These are phyloP conservation scores for Drosophila trichaetosa DNA, from an alignment of 2,888 invertebrate genomes.

Conservation along the genomic window DNA sequence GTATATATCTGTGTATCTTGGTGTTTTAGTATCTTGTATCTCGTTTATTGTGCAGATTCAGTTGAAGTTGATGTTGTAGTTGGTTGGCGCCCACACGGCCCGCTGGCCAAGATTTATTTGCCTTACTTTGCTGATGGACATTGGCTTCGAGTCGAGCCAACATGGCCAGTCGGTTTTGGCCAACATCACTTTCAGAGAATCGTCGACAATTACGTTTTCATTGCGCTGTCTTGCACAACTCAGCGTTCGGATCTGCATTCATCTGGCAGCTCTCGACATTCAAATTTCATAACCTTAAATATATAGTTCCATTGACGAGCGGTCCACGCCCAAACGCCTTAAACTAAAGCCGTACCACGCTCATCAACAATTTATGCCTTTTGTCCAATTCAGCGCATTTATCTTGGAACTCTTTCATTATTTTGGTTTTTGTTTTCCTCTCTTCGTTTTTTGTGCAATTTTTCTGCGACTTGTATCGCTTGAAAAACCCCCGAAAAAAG, in stretches of 20 bases:
- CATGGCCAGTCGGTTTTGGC: slow-evolving; percentile 6
- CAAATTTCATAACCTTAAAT: slow-evolving; percentile 52
- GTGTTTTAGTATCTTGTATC: slow-evolving; percentile 35
- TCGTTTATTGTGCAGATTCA: slow-evolving; percentile 26
- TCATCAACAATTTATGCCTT: slow-evolving; percentile 48
- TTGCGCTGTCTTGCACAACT: slow-evolving; percentile 28
- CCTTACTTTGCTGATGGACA: slow-evolving; percentile 49
- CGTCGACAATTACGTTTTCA: slow-evolving; percentile 53
- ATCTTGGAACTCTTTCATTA: slow-evolving; percentile 44
- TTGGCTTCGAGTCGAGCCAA: slow-evolving; percentile 33
- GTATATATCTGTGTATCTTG: slow-evolving; percentile 12
- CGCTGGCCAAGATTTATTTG: slow-evolving; percentile 47
- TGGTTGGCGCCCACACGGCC: slow-evolving; percentile 39
- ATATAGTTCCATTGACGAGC: slow-evolving; percentile 56
- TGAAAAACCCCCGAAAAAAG: slow-evolving; percentile 1
- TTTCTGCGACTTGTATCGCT: slow-evolving; percentile 35
- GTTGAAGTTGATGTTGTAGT: background rate
- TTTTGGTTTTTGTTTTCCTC: slow-evolving; percentile 7
- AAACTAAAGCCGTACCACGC: slow-evolving; percentile 48
- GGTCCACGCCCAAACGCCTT: slow-evolving; percentile 51
- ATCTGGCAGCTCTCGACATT: slow-evolving; percentile 20
- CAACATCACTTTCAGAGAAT: slow-evolving; percentile 37
- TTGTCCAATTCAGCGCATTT: slow-evolving; percentile 36
- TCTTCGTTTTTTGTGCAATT: slow-evolving; percentile 50
- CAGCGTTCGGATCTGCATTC: slow-evolving; percentile 56